Evolutionary conservation across 37 sponge, comb jelly and placozoan species (phyloP), one percentile per base, ranked within the genome.

Genomic region (Hormiphora californensis): DNA sequence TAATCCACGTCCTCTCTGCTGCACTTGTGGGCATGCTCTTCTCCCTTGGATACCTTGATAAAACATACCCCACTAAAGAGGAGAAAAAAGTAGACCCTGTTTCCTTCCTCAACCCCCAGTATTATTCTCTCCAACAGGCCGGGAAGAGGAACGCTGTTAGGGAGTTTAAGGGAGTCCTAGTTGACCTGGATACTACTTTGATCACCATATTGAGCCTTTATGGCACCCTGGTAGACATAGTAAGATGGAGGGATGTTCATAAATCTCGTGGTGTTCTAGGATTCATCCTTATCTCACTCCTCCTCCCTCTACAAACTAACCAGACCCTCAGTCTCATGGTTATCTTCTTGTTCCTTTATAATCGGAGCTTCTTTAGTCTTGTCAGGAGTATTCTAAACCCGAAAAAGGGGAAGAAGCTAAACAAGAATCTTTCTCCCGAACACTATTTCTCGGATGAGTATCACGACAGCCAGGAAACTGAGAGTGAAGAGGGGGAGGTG

Each of bases 281-380:
- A 12, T 11, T 73, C 44, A 22, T 27, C 23, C 9, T 73, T 0
- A 8, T 33, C 41, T 43, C 46, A 1, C 81, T 46, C 23, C 5
- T 19, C 44, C 17, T 73, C 44, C 25, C 43, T 21, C 46, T 46
- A 4, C 43, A n/a, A n/a, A n/a, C n/a, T n/a, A n/a, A n/a, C 38
- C 1, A 43, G 46, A 33, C 38, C 44, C 46, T 38, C 0, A 7
- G 12, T 1, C 15, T 33, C 25, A 4, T 73, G 7, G 35, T 33
- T 73, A n/a, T 73, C 39, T 73, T 43, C 25, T 3, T 73, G 21
- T 73, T 41, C 46, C 43, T 43, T 73, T 27, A 46, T 11, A 73
- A 73, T n/a, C 12, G 44, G n/a, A n/a, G 46, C 4, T 73, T 33
- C 23, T 39, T 1, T 15, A 40, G n/a, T n/a, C n/a, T n/a, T n/a